A percentile compares a stretch with the other conserved stretches of the same genome.
Evolutionary conservation across 1,140 invertebrate species (phyloP).

Genomic region (Macrotrachela quadricornifera): DNA sequence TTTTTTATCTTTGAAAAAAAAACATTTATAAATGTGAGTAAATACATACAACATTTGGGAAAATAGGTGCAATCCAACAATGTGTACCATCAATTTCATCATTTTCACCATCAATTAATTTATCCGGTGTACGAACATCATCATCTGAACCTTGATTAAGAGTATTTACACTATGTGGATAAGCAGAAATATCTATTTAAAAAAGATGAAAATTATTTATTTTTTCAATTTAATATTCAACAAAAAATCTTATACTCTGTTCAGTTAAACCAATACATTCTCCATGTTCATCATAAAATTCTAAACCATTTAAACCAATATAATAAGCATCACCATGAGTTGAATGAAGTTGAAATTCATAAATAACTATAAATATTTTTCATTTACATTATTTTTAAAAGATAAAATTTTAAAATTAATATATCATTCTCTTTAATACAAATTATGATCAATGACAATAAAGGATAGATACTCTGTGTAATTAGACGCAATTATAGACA

Average conservation of each 20-base stretch:
- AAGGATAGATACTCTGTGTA: no score
- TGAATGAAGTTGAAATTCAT: constrained; percentile 51
- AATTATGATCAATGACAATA: no score
- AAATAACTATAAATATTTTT: constrained; percentile 43
- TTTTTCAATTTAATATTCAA: background rate
- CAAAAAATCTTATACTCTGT: background rate
- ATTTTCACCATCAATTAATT: constrained; percentile 50
- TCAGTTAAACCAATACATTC: constrained; percentile 12
- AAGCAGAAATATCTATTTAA: constrained; percentile 47
- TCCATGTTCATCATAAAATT: constrained; percentile 44
- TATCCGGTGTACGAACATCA: constrained; percentile 54
- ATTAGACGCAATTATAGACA: no score
- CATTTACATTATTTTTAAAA: no score
- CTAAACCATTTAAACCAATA: constrained; percentile 52
- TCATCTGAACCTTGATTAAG: constrained; percentile 35
- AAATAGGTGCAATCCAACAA: constrained; percentile 55
- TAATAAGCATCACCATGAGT: constrained; percentile 64
- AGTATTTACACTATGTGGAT: constrained; percentile 44
- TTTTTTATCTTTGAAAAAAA: no score
- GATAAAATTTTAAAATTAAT: no score
- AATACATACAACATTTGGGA: constrained; percentile 34
- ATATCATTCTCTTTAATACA: no score
- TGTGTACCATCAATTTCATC: constrained; percentile 42
- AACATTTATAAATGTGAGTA: background rate
- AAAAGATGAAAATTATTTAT: constrained; percentile 12